A percentile compares a stretch with the other conserved stretches of the same genome.
phyloP scores from a whole-genome alignment of 1,140 invertebrate species.

The Melipona quadrifasciata region DNA sequence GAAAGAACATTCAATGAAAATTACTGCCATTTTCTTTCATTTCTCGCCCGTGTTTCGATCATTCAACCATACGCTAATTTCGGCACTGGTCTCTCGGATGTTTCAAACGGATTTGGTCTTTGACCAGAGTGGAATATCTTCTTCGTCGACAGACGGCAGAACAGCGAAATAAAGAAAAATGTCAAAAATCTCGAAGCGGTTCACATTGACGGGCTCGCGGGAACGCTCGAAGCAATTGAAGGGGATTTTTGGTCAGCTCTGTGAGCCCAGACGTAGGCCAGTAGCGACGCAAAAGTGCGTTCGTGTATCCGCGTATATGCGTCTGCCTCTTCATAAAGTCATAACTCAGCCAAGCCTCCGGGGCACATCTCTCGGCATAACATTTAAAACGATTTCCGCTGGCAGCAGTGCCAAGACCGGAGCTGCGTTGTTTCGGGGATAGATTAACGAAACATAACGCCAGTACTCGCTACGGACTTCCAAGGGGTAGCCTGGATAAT shows the following conservation, averaged over 20 bases:
- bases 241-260: neutral
- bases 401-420: constrained; percentile 80
- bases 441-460: constrained; percentile 82
- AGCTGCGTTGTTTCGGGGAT: constrained; percentile 80
- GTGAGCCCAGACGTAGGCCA: neutral
- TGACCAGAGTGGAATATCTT: neutral
- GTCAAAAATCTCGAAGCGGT: constrained; percentile 33
- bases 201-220: constrained; percentile 7
- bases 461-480: constrained; percentile 77
- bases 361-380: constrained; percentile 78
- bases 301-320: constrained; percentile 63
- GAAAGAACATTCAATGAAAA: neutral
- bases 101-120: neutral
- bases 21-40: no score
- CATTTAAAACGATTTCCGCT: constrained; percentile 82
- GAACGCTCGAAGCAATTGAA: constrained; percentile 38
- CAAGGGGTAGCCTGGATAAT: constrained; percentile 77
- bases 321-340: constrained; percentile 79
- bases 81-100: neutral
- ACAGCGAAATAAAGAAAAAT: neutral
- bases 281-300: constrained; percentile 54
- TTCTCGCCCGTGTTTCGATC: no score
- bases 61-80: no score
- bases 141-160: neutral
- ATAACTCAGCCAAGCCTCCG: constrained; percentile 77